Evolutionary conservation across 1,140 invertebrate genomes (phyloP).

Genomic region (Trichogramma pretiosum): DNA sequence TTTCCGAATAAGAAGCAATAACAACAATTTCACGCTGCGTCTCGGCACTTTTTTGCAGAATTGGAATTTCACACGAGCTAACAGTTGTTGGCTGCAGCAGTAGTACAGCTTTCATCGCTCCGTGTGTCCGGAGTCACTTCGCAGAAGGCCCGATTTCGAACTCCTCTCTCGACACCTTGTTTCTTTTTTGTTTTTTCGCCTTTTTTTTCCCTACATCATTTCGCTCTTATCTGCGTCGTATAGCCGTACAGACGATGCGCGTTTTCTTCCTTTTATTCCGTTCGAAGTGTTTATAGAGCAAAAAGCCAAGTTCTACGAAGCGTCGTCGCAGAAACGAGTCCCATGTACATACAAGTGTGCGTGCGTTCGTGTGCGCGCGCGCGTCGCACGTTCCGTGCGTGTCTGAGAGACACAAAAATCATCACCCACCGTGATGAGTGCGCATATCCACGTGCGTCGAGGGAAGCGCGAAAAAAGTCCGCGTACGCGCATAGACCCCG

Average conservation of each 20-base stretch:
- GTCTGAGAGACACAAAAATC: slow-evolving; percentile 1
- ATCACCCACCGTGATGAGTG: not conserved
- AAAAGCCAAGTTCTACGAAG: no score
- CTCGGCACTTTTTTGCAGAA: slow-evolving; percentile 13
- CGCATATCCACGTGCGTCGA: not conserved
- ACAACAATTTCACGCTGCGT: slow-evolving; percentile 13
- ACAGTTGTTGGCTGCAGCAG: not conserved
- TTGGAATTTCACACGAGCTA: slow-evolving; percentile 14
- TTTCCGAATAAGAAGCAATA: slow-evolving; percentile 14
- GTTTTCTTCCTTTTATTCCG: no score
- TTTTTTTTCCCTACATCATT: slow-evolving; percentile 11
- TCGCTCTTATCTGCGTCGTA: slow-evolving; percentile 7
- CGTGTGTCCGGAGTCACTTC: slow-evolving; percentile 3
- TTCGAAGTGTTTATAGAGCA: no score
- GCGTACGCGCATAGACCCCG: not conserved
- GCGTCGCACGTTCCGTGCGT: not conserved
- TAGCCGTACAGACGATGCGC: no score
- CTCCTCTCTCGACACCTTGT: not conserved
- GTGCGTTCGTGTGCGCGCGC: not conserved
- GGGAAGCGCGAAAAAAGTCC: slow-evolving; percentile 12
- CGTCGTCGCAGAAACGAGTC: no score
- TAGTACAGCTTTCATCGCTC: slow-evolving; percentile 7
- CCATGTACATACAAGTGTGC: not conserved
- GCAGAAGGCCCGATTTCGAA: slow-evolving; percentile 19
- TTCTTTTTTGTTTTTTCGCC: not conserved